These are phyloP conservation scores for Lampris incognitus DNA, from an alignment of 2,113 vertebrate species.

Conservation along the genomic window DNA sequence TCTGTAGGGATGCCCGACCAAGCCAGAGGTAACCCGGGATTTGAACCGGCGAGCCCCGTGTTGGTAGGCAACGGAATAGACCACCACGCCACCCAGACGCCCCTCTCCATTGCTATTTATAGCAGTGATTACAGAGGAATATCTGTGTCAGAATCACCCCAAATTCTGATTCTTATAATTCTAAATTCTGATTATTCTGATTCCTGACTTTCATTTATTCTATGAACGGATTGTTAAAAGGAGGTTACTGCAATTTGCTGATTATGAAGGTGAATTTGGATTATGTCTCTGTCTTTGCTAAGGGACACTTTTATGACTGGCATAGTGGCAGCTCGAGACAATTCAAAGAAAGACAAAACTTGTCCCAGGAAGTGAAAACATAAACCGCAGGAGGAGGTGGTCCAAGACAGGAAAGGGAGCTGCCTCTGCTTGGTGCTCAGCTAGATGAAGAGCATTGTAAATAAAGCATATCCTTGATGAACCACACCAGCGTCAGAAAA, in stretches of 20 bases:
- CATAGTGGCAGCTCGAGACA: constrained; percentile 44
- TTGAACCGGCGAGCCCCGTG: too few relatives aligned
- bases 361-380: neutral
- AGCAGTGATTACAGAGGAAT: too few relatives aligned
- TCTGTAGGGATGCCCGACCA: too few relatives aligned
- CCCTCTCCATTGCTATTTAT: too few relatives aligned
- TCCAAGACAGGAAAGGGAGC: neutral
- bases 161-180: neutral
- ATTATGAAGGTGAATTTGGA: neutral
- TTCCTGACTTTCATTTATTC: neutral
- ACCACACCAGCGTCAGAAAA: constrained; percentile 27
- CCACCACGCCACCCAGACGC: too few relatives aligned
- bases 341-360: constrained; percentile 36
- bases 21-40: too few relatives aligned
- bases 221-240: neutral
- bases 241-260: neutral
- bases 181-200: neutral
- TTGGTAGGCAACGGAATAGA: too few relatives aligned
- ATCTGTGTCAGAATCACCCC: neutral
- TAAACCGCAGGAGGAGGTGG: constrained; percentile 3
- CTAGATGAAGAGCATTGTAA: constrained; percentile 11
- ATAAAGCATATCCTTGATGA: constrained; percentile 27
- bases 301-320: constrained; percentile 52
- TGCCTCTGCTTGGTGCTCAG: neutral
- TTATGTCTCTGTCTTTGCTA: neutral